Evolutionary conservation across 2,113 vertebrate species (phyloP), one percentile per base, ranked within the genome.

Genomic region (Toxostoma redivivum): DNA sequence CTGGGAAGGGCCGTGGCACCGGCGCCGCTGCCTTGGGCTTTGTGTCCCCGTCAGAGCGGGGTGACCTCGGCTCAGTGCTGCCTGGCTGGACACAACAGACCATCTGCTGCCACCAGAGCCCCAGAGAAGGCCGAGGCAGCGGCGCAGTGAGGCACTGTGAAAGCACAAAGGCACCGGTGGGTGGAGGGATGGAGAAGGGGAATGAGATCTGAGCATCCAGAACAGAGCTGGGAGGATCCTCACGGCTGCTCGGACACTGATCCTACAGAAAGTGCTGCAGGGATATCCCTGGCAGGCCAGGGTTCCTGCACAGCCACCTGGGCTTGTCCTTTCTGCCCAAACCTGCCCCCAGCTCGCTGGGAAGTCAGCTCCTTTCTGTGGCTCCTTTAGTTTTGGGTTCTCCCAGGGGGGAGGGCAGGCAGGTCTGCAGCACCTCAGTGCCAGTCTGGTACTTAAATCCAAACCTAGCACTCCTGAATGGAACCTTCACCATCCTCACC

Each of bases 321-420:
- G 1, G 10, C 28, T 4, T 5, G 2, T 58, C 37, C 30, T 3
- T 2, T 27, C 38, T 71, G 57, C 42, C 62, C 62, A 81, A 53
- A 74, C 21, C 50, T 40, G 56, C 5, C 31, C 44, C 28, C 0
- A 0, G 30, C 64, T 53, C 2, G 0, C n/a, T 7, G 3, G 8
- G 7, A 31, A 22, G 8, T 20, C 58, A 1, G 0, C 2, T 18
- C 48, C 28, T 15, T 65, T 38, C 71, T 2, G 2, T 5, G 25
- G 27, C 33, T 66, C 27, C 5, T 47, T 54, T 1, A 7, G 27
- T 10, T 72, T 35, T 44, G 72, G 42, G 24, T 33, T 77, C 30
- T 51, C 53, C 17, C 20, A 12, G 22, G 22, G 37, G 9, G 57
- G 50, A 67, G 37, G 47, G 22, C 67, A 72, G 61, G 61, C 20